Base-by-base conservation (phyloP, 2,797 vertebrate species). In the Arnoldichthys spilopterus region DNA sequence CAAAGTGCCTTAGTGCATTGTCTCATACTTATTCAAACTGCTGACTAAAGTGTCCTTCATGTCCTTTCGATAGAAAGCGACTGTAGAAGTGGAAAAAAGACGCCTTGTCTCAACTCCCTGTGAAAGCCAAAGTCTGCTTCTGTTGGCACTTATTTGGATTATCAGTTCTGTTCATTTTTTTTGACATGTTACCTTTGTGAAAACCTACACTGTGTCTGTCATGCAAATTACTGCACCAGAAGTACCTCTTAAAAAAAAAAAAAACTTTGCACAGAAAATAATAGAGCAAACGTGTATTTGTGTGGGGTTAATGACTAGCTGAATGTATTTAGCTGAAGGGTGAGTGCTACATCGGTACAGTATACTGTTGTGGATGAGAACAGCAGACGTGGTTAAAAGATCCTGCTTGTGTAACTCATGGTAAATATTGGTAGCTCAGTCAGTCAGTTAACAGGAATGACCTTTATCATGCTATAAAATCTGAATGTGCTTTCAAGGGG, bases 201-300 rank as follows among this genome's bases (percentile, higher is more conserved):
- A 59, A 67, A 37, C 26, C 28, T 59, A 20, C 3, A 40, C 45
- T 40, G 76, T 81, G 72, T 28, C 76, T 72, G 11, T 30, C 58
- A 28, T 64, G 9, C 72, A 61, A 75, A 63, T 70, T 15, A 26
- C 64, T 76, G 71, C 86, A 43, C 62, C 49, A 72, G 43, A 74
- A 28, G 70, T 80, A 78, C 73, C 69, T 76, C 75, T 77, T 68
- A 53, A 58, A 76, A 71, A 67, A 24, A 67, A 59, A 59, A n/a
- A n/a, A 1, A 56, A 61, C 28, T 20, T 49, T 79, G 77, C 76
- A 79, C 77, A 79, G 51, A 72, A 49, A 62, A 26, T 53, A 82
- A 79, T 79, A 76, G 78, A 82, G 67, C 69, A 56, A 79, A 62
- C 59, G 16, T 79, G 56, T 83, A 71, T 85, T 75, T 84, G 53